These are phyloP conservation scores for Cuniculus paca DNA, from an alignment of 2,797 vertebrate genomes.

Conservation along the genomic window DNA sequence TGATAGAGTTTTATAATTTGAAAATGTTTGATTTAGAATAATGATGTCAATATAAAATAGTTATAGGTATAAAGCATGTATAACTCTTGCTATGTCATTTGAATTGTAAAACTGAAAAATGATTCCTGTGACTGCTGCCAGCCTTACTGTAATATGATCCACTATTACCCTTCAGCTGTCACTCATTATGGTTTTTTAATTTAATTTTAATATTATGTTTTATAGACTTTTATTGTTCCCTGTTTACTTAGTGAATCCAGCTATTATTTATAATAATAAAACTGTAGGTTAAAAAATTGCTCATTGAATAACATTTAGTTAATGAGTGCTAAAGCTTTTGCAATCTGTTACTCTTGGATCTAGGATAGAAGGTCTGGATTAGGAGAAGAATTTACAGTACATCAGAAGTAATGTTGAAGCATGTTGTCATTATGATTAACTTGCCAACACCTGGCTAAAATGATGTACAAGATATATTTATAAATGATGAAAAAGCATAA, in stretches of 20 bases:
- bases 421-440: slow-evolving; percentile 84
- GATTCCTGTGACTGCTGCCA: slow-evolving; percentile 59
- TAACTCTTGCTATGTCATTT: slow-evolving; percentile 30
- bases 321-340: slow-evolving; percentile 81
- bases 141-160: slow-evolving; percentile 70
- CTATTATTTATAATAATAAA: slow-evolving; percentile 84
- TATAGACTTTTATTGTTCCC: slow-evolving; percentile 81
- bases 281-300: slow-evolving; percentile 67
- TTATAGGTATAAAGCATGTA: not conserved
- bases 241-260: slow-evolving; percentile 80
- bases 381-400: slow-evolving; percentile 17
- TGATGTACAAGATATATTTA: slow-evolving; percentile 16
- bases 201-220: slow-evolving; percentile 83
- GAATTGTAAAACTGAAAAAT: slow-evolving; percentile 84
- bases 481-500: slow-evolving; percentile 16
- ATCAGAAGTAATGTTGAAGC: slow-evolving; percentile 67
- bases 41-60: slow-evolving; percentile 39
- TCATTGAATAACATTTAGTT: slow-evolving; percentile 79
- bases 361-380: not conserved
- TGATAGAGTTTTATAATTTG: not conserved
- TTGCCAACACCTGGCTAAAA: slow-evolving; percentile 71
- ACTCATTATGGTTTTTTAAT: slow-evolving; percentile 83
- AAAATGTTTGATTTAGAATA: slow-evolving; percentile 65
- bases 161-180: slow-evolving; percentile 74
- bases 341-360: slow-evolving; percentile 66